Base-by-base conservation (phyloP, 2,113 vertebrate genomes). In the Zosterops pallidus region DNA sequence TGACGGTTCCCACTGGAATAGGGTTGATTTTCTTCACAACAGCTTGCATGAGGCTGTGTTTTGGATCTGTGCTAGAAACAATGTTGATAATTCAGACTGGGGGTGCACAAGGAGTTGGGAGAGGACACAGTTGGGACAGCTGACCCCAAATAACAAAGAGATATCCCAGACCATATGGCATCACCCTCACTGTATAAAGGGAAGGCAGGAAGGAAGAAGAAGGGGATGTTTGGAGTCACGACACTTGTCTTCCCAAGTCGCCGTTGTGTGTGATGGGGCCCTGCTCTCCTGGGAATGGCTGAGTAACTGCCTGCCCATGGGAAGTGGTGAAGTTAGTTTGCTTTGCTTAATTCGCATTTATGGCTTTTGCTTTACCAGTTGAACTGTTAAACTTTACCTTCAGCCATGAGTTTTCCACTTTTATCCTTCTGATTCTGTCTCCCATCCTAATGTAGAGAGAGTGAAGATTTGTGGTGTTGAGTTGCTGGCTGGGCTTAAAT, bases 81-180 rank as follows among this genome's bases (percentile, higher is more conserved):
- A 2, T 6, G 4, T 56, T 39, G 46, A 20, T 53, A 82, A 63
- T 10, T 24, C 9, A 52, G 31, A 5, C 37, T 82, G 60, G 4
- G 6, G 2, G 4, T 31, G 11, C 9, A 25, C 13, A 50, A 41
- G 16, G 3, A 20, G 4, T 0, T 63, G 12, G 46, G 23, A 83
- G 15, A 8, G 13, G 9, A 35, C 28, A 35, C 3, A 44, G 12
- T 0, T 12, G 9, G 5, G 37, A 68, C 14, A 63, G 5, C 14
- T 68, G 59, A 42, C 21, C 21, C 35, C 24, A 72, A 21, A 46
- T 35, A 50, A 28, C 18, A 25, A 59, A 44, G 28, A 14, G 7
- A 35, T 44, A 44, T 52, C 3, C 26, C 59, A 86, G 8, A n/a
- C 3, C 7, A 15, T 23, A 11, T 7, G 46, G 12, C 3, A 12